Evolutionary conservation across 53 echinoderm and acorn worm genomes (phyloP).

Genomic region (Astropecten irregularis): DNA sequence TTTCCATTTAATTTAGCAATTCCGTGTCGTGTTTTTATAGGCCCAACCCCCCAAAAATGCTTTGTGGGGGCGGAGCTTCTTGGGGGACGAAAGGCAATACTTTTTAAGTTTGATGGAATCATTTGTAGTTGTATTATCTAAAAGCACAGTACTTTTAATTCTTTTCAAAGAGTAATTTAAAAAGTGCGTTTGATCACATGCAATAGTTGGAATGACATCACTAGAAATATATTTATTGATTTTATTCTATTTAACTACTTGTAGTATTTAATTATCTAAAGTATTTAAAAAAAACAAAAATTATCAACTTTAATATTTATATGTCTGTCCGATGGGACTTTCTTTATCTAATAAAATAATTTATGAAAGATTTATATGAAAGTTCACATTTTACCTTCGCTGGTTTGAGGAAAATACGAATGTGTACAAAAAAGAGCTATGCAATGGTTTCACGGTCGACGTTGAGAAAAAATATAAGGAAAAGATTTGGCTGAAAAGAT

Average conservation of each 20-base stretch:
- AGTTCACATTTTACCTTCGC: conserved; percentile 12
- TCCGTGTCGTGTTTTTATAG: background rate
- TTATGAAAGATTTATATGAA: conserved; percentile 10
- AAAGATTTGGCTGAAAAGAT: conserved; percentile 51
- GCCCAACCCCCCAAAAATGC: conserved; percentile 31
- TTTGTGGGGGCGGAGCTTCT: conserved; percentile 53
- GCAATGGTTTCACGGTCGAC: conserved; percentile 28
- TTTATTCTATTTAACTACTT: conserved; percentile 15
- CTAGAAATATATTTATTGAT: conserved; percentile 52
- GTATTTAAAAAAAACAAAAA: conserved; percentile 32
- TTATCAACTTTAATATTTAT: conserved; percentile 43
- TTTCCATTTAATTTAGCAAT: too few species aligned
- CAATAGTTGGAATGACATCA: conserved; percentile 35
- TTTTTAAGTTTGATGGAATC: background rate
- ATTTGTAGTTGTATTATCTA: too few species aligned
- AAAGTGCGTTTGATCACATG: conserved; percentile 29
- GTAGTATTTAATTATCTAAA: conserved; percentile 35
- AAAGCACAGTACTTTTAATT: conserved; percentile 15
- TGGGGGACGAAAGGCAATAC: conserved; percentile 37
- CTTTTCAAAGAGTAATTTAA: background rate
- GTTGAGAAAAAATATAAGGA: background rate
- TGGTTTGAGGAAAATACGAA: conserved; percentile 33
- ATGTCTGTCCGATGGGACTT: background rate
- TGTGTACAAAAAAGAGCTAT: conserved; percentile 12
- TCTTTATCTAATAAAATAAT: conserved; percentile 1